Conservation (phyloP, 2,113 vertebrate genomes). For the Tringa solitaria region DNA sequence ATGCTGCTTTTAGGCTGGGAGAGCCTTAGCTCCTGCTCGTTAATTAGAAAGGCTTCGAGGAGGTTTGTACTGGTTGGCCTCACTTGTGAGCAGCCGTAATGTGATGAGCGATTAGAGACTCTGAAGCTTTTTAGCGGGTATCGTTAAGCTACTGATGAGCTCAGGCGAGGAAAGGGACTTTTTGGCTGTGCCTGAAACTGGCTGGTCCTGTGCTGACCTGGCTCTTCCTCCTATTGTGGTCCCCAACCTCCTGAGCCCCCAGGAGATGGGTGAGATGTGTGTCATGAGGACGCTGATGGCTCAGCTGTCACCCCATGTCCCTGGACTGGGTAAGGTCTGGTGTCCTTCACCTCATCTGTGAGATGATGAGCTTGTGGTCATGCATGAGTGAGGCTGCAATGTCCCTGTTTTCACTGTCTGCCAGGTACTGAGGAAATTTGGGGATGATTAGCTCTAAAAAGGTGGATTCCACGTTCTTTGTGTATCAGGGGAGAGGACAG, state of each 20-base stretch:
- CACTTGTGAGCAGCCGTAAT: not conserved
- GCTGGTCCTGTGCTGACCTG: not conserved
- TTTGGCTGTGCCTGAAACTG: not conserved
- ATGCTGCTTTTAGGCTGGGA: constrained; percentile 1
- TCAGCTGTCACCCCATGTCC: not conserved
- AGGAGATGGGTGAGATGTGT: not conserved
- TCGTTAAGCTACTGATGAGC: constrained; percentile 46
- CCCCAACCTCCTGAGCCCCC: not conserved
- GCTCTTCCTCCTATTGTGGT: fast-evolving
- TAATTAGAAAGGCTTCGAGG: constrained; percentile 45
- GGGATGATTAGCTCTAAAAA: not conserved
- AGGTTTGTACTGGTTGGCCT: constrained; percentile 31
- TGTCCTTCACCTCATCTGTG: not conserved
- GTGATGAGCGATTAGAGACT: constrained; percentile 28
- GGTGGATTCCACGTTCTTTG: not conserved
- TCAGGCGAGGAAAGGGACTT: not conserved
- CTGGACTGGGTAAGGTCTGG: not conserved
- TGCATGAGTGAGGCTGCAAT: not conserved
- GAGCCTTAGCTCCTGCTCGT: not conserved
- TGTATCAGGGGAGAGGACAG: not conserved
- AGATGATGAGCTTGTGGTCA: not conserved
- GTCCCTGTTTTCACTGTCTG: not conserved
- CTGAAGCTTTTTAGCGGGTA: not conserved
- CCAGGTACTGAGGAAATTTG: not conserved
- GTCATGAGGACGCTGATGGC: not conserved